Base-by-base conservation (phyloP, 2,113 vertebrate species). In the Coturnix japonica region DNA sequence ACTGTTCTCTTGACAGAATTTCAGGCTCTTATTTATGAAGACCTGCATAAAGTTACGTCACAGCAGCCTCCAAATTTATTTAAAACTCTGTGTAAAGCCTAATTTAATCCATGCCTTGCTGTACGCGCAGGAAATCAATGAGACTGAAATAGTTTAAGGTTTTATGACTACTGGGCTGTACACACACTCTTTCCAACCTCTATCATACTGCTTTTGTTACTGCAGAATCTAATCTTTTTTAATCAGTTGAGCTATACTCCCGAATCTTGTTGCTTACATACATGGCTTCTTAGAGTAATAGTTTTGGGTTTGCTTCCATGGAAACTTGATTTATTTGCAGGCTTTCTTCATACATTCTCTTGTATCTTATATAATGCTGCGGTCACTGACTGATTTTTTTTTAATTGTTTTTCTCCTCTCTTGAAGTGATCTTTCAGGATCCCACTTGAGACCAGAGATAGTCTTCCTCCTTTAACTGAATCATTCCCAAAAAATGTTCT, bases 341-440 rank as follows among this genome's bases (percentile, higher is more conserved):
- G 35, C 19, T 75, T 87, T 49, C 22, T 57, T 83, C 23, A 70
- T 16, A 20, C 76, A 5, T 71, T 63, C 12, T 54, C 10, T 31
- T 33, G 2, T n/a, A 13, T 28, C 39, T 77, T 63, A 66, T 37
- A 63, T 33, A 77, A 6, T 54, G 16, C 3, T 16, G 17, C 31
- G 78, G 43, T 4, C 22, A 35, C 26, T 19, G 19, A 2, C 31
- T 39, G 21, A 81, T 8, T 1, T 69, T 82, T 82, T 15, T 19
- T 23, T 23, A 3, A 1, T 0, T 15, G 25, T n/a, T 72, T 60
- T 63, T 18, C 10, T 49, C 26, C 14, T 9, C 6, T 2, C 7
- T 11, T 60, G 5, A 77, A 77, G 22, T 23, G 3, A 43, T 8
- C 7, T 87, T 78, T 64, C 70, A 75, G 31, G 31, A 75, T 54